phyloP scores from a whole-genome alignment of 2,113 vertebrate species.

The Planiliza haematocheilus region DNA sequence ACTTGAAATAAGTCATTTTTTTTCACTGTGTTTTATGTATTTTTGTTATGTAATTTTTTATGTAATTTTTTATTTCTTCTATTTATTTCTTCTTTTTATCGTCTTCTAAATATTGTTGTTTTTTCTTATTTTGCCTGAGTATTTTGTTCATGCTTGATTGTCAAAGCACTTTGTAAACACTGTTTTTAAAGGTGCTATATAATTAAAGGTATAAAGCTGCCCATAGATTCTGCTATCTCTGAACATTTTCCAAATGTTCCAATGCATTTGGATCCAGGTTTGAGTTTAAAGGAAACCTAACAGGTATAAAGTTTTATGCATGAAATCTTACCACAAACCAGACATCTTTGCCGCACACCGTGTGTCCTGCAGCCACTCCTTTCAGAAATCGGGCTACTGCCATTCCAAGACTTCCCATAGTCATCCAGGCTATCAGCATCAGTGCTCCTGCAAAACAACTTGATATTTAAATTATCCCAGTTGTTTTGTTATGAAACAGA shows the following conservation, averaged over 20 bases:
- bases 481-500: neutral
- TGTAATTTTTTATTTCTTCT: no score
- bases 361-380: slow-evolving; percentile 28
- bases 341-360: slow-evolving; percentile 73
- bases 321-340: slow-evolving; percentile 84
- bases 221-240: no score
- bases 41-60: no score
- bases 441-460: slow-evolving; percentile 76
- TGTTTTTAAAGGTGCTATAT: no score
- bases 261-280: neutral
- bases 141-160: no score
- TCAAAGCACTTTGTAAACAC: no score
- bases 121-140: no score
- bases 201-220: no score
- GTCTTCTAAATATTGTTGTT: no score
- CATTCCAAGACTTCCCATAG: slow-evolving; percentile 83
- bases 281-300: neutral
- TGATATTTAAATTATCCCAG: fast-evolving
- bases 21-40: no score
- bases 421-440: slow-evolving; percentile 88
- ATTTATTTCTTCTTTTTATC: no score
- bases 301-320: neutral
- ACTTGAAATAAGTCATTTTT: no score
- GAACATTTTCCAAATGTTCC: neutral
- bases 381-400: slow-evolving; percentile 82